Evolutionary conservation across 2,113 vertebrate species (phyloP).

Genomic region (Vimba vimba): DNA sequence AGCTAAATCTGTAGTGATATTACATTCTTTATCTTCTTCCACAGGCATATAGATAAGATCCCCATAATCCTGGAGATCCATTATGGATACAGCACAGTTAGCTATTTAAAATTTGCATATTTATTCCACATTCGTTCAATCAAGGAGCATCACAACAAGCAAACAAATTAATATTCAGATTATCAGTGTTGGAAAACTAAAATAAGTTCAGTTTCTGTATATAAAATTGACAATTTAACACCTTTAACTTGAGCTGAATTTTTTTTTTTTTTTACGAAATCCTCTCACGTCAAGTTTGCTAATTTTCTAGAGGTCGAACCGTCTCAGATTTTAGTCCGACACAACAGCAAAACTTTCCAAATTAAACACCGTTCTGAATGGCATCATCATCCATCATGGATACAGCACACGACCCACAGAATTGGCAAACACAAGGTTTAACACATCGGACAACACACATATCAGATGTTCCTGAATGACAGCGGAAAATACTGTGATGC

Average conservation of each 20-base stretch:
- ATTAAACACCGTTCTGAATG: neutral
- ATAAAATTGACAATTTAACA: neutral
- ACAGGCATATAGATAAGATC: neutral
- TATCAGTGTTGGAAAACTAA: neutral
- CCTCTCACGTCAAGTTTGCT: neutral
- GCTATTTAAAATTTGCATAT: neutral
- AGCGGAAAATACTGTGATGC: neutral
- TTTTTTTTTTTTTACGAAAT: neutral
- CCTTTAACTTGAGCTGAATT: too few relatives aligned
- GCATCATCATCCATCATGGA: neutral
- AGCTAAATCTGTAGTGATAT: neutral
- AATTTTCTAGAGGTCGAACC: neutral
- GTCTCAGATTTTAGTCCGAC: neutral
- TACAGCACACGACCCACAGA: neutral
- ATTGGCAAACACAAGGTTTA: neutral
- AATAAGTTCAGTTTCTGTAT: neutral
- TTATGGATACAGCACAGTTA: neutral
- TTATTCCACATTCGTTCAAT: neutral
- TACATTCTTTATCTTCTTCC: neutral
- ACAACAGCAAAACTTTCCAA: neutral
- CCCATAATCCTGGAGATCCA: slow-evolving; percentile 1
- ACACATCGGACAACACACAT: neutral
- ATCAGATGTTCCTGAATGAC: neutral
- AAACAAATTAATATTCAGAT: neutral
- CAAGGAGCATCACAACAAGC: neutral